Evolutionary conservation across 2,113 vertebrate genomes (phyloP), one percentile per base, ranked within the genome.

Genomic region (Oryzias curvinotus): DNA sequence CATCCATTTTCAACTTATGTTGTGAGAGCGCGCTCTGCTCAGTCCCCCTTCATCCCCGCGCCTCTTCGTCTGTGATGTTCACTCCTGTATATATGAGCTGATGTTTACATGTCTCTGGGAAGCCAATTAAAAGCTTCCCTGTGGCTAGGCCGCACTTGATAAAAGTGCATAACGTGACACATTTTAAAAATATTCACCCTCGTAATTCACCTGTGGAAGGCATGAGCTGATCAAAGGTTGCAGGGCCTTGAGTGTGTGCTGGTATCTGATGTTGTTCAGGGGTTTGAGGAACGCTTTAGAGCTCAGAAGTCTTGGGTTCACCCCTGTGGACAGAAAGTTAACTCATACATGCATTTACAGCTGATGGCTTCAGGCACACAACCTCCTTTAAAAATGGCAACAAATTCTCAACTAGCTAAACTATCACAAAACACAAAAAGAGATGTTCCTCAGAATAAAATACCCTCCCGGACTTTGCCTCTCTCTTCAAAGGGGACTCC

Each of bases 41-140:
- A 69, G 36, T 45, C 62, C 59, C 25, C 57, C 44, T 61, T 46
- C 43, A 48, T 47, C 21, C 53, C 58, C 28, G 23, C 14, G 12
- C 63, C 71, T 67, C 75, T 71, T 69, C 52, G 7, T 51, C 63
- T 87, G 65, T 81, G 68, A 79, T 85, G 66, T 75, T 69, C 57
- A 23, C 56, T 79, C 25, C 72, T 67, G 65, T 81, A 78, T 80
- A 82, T 77, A 45, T 46, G 21, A 71, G 71, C 66, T 74, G 75
- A 73, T 80, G 83, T 84, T 84, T 86, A 75, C 76, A 68, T 76
- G 85, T 86, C 78, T 82, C 68, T 48, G 63, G 75, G 85, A 78
- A 84, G 63, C 83, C 80, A 87, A 87, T 90, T 91, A 86, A 88
- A 90, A 88, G 73, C 65, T 82, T 67, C 77, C 82, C 82, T 5